Conservation (phyloP, 2,797 vertebrate species). For the Cirrhinus molitorella region DNA sequence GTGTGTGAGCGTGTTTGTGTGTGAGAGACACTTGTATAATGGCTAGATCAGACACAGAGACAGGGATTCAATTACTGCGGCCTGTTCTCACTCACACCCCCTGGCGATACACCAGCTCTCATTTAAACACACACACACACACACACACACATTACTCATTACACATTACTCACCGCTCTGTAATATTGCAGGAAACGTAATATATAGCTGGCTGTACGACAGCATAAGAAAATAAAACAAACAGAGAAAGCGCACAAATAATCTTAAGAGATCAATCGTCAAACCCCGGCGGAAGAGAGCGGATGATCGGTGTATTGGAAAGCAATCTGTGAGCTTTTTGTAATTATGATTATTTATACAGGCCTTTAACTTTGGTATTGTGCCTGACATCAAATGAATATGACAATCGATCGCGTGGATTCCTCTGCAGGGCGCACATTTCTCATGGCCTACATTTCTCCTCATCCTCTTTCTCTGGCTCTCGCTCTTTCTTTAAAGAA, state of each 20-base stretch:
- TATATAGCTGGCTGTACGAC: constrained; percentile 60
- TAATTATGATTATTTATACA: constrained; percentile 86
- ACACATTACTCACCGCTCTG: constrained; percentile 61
- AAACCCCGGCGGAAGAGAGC: constrained; percentile 80
- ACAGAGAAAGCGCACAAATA: constrained; percentile 62
- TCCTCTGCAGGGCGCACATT: constrained; percentile 81
- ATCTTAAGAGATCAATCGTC: constrained; percentile 77
- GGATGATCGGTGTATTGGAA: constrained; percentile 83
- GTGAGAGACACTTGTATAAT: constrained; percentile 61
- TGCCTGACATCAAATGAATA: constrained; percentile 74
- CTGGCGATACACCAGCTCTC: constrained; percentile 69
- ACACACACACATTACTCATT: constrained; percentile 55
- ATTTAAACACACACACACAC: constrained; percentile 60
- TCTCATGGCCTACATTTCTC: constrained; percentile 66
- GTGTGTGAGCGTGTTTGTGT: constrained; percentile 43
- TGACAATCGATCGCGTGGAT: constrained; percentile 82
- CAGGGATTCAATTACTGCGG: constrained; percentile 81
- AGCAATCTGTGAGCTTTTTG: constrained; percentile 80
- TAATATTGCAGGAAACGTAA: constrained; percentile 57
- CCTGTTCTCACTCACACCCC: constrained; percentile 80
- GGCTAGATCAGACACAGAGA: constrained; percentile 65
- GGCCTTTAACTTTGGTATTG: constrained; percentile 72
- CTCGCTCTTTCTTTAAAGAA: constrained; percentile 50
- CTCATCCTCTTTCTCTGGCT: constrained; percentile 60
- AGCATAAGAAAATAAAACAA: constrained; percentile 62